Base-by-base conservation (phyloP, 2,888 invertebrate species). In the Carcina quercana region DNA sequence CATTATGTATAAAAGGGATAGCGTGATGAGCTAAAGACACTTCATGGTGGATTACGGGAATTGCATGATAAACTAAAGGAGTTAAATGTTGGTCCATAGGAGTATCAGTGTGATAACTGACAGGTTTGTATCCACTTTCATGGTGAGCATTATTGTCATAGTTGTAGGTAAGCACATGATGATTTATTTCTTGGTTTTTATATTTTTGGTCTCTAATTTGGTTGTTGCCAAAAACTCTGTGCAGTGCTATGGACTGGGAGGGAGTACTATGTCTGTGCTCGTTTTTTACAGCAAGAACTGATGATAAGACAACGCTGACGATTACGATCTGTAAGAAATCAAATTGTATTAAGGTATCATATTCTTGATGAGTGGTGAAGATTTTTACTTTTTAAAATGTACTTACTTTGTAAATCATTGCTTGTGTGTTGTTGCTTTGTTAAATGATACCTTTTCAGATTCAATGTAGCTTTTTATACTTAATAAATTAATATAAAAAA, bases 201-300 rank as follows among this genome's bases (percentile, higher is more conserved):
- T n/a, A n/a, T n/a, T n/a, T n/a, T n/a, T n/a, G n/a, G n/a, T n/a
- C n/a, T n/a, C n/a, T n/a, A n/a, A n/a, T n/a, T n/a, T n/a, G n/a
- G n/a, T n/a, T n/a, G n/a, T n/a, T n/a, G n/a, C n/a, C n/a, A n/a
- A n/a, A n/a, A n/a, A n/a, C n/a, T n/a, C n/a, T n/a, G 20, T 49
- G 43, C 1, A 34, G 38, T 13, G 45, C 34, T 14, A 47, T 30
- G 7, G 47, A 45, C 25, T 45, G 45, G 2, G 47, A 45, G 13
- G 47, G 47, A 17, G 30, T 37, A 13, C 43, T 43, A 5, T 49
- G 48, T 0, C 45, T 50, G 12, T 53, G 40, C 17, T 17, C 17
- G 17, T 17, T 5, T 5, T 17, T 5, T 7, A 5, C 5, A 17
- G 17, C 17, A 7, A 7, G 7, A 7, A 17, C n/a, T n/a, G n/a